A percentile compares a stretch with the other conserved stretches of the same genome.
These are phyloP conservation scores for Cotesia congregata DNA, from an alignment of 2,888 invertebrate species.

Conservation along the genomic window DNA sequence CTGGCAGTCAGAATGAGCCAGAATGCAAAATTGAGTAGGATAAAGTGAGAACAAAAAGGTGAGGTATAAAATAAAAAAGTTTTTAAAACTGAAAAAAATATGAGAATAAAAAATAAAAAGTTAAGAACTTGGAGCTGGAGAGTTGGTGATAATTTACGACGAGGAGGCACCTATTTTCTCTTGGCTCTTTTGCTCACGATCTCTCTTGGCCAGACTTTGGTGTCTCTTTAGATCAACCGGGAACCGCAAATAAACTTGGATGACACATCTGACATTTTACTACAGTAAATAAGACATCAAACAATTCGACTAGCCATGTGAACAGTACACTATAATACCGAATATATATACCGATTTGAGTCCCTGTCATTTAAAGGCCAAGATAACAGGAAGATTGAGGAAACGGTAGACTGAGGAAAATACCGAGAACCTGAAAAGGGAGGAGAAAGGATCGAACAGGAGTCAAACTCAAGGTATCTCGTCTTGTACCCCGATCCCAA, in stretches of 20 bases:
- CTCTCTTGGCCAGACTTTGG: constrained; percentile 30
- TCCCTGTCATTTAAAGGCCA: not conserved
- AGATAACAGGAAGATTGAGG: constrained; percentile 27
- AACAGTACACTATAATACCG: constrained; percentile 11
- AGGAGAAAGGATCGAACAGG: constrained; percentile 48
- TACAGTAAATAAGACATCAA: constrained; percentile 67
- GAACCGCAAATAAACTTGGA: constrained; percentile 60
- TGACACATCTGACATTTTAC: constrained; percentile 54
- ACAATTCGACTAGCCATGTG: constrained; percentile 56
- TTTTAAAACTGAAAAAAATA: not conserved
- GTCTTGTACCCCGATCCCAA: constrained; percentile 51
- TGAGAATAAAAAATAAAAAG: constrained; percentile 4
- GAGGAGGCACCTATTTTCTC: constrained; percentile 26
- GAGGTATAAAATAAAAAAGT: not conserved
- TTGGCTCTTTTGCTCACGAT: constrained; percentile 37
- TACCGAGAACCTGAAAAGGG: constrained; percentile 45
- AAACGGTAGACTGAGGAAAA: constrained; percentile 27
- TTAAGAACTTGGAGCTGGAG: constrained; percentile 10
- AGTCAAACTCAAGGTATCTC: constrained; percentile 42
- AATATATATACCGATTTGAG: not conserved
- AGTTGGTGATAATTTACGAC: constrained; percentile 46
- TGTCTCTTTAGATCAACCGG: constrained; percentile 43
- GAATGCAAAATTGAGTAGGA: constrained; percentile 24
- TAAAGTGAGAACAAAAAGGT: constrained; percentile 16
- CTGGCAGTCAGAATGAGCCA: constrained; percentile 22